Percentiles rank a stretch among this genome's conserved stretches.
Conservation (phyloP, 2,888 invertebrate genomes). For the Xestia xanthographa region DNA sequence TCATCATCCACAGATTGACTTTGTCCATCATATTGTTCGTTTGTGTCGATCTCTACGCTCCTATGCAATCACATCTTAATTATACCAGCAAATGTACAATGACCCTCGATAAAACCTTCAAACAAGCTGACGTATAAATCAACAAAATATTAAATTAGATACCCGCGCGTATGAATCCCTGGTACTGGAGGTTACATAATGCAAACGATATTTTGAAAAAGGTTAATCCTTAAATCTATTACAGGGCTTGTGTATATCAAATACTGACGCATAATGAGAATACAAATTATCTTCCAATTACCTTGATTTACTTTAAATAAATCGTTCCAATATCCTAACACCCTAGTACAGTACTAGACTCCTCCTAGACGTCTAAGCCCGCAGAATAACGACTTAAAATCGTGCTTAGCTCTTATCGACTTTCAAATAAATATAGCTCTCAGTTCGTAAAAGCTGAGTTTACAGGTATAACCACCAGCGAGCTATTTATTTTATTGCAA, state of each 20-base stretch:
- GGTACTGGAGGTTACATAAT: too few relatives aligned
- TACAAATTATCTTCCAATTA: too few relatives aligned
- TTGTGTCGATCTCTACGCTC: not conserved
- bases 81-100: too few relatives aligned
- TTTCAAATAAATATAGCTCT: slow-evolving; percentile 48
- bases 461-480: slow-evolving; percentile 43
- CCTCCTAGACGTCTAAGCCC: not conserved
- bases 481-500: slow-evolving; percentile 63
- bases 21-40: not conserved
- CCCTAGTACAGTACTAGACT: not conserved
- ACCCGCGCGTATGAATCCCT: too few relatives aligned
- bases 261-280: too few relatives aligned
- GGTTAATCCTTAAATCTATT: too few relatives aligned
- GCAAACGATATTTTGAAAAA: too few relatives aligned
- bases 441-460: slow-evolving; percentile 57
- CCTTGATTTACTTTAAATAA: slow-evolving; percentile 5
- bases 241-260: too few relatives aligned
- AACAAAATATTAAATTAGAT: too few relatives aligned
- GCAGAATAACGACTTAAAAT: slow-evolving; percentile 30
- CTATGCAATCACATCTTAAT: not conserved
- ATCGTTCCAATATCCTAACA: not conserved
- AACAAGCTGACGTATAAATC: too few relatives aligned
- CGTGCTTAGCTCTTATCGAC: slow-evolving; percentile 40
- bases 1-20: not conserved
- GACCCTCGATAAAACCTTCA: too few relatives aligned